phyloP scores from a whole-genome alignment of 2,797 vertebrate genomes.

The Cyprinella venusta region DNA sequence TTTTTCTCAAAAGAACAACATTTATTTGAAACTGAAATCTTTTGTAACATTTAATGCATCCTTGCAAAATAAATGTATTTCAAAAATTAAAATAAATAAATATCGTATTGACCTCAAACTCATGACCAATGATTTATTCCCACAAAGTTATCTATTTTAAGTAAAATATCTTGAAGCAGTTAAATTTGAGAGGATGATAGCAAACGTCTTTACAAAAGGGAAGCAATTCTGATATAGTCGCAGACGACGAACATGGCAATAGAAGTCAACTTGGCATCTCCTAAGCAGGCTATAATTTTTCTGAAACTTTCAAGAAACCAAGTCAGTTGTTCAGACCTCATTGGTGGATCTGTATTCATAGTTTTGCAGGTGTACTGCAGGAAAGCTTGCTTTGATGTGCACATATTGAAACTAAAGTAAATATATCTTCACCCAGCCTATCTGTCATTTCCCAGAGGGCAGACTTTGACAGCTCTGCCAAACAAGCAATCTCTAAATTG shows the following conservation, averaged over 20 bases:
- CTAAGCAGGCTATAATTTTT: background rate
- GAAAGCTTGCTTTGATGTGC: constrained; percentile 53
- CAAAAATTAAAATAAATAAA: background rate
- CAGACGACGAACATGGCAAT: background rate
- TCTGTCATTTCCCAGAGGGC: constrained; percentile 77
- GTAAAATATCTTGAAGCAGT: background rate
- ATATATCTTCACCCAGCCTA: constrained; percentile 60
- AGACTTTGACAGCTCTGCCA: constrained; percentile 80
- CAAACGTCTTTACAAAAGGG: background rate
- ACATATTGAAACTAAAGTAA: constrained; percentile 56
- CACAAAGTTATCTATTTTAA: background rate
- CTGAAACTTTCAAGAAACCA: constrained; percentile 20
- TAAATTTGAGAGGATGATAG: background rate
- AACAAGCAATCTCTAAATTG: constrained; percentile 84
- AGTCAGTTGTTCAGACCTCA: background rate
- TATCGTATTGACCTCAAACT: background rate
- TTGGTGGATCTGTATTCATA: constrained; percentile 12
- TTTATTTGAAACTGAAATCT: too few species aligned
- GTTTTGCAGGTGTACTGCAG: constrained; percentile 17
- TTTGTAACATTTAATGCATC: background rate
- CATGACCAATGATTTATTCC: background rate
- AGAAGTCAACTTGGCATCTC: background rate
- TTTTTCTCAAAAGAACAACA: too few species aligned
- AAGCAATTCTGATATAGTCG: background rate
- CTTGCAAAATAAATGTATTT: background rate